Base-by-base conservation (phyloP, 2,797 vertebrate species). In the Allobates femoralis region DNA sequence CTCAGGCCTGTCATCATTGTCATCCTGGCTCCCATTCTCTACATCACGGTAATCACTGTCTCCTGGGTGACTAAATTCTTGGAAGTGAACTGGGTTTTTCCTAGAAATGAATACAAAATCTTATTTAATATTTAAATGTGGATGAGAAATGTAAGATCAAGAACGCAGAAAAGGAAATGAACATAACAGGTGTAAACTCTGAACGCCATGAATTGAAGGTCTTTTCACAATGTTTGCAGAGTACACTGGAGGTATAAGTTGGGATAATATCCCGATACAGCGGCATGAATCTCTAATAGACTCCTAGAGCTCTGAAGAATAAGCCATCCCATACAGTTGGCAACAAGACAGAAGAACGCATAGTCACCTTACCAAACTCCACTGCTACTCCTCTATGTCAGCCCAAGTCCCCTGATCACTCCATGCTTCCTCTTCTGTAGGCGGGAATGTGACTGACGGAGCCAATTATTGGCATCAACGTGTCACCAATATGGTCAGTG, bases 51-150 rank as follows among this genome's bases (percentile, higher is more conserved):
- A 94, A 89, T 95, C 95, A 10, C 89, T 88, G 50, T 95, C 94
- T 10, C 88, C 87, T 53, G 94, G 95, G 76, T 95, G 95, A 90
- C 94, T 94, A 85, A 95, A 95, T 75, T 94, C 92, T 89, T 95
- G 91, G 87, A 96, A 95, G 85, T 95, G 95, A 84, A 91, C 0
- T 11, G 94, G 95, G 91, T 96, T 95, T 89, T 93, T 95, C 90
- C 95, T 95, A 88, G 19, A 85, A 46, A 77, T 56, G 1, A 83
- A 67, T 19, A 58, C 11, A 56, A 62, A 60, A 26, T 14, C 46
- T 15, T n/a, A 34, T 37, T 62, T 62, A 3, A 23, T 74, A 46
- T 21, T n/a, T 50, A 16, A 69, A 37, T 28, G 26, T 2, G 16
- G 6, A 3, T 32, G 15, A 34, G 14, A 2, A 21, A 18, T 34